Conservation (phyloP, 1,140 invertebrate genomes). For the Eumaeus atala region DNA sequence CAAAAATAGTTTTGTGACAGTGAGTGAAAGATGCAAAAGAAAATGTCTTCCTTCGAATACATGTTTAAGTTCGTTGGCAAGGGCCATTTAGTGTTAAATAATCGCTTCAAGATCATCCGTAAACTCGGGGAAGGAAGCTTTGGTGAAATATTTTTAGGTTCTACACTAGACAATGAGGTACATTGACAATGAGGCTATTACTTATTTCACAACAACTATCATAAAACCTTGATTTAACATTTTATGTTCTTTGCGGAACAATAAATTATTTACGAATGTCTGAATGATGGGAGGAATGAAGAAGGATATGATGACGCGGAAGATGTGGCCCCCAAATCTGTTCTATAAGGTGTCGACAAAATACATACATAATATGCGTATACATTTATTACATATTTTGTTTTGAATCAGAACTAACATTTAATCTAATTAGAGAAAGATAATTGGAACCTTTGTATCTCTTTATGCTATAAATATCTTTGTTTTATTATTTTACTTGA, state of each 20-base stretch:
- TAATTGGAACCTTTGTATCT: no score
- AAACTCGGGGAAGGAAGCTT: slow-evolving; percentile 99
- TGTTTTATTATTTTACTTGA: neutral
- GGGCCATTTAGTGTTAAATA: slow-evolving; percentile 87
- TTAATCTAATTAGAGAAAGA: no score
- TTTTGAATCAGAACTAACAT: no score
- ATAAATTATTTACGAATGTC: no score
- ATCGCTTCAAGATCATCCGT: slow-evolving; percentile 95
- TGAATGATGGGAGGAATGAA: no score
- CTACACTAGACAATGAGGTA: neutral
- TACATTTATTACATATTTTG: no score
- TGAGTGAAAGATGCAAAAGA: slow-evolving; percentile 64
- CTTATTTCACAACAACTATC: slow-evolving; percentile 18
- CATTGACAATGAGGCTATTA: slow-evolving; percentile 3
- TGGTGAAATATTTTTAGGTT: slow-evolving; percentile 97
- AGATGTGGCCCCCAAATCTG: no score
- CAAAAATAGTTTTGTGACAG: slow-evolving; percentile 29
- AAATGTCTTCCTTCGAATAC: slow-evolving; percentile 68
- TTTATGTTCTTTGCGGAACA: no score
- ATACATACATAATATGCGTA: no score
- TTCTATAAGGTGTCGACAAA: no score
- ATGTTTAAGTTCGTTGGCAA: slow-evolving; percentile 45
- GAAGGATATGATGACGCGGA: no score
- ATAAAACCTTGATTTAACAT: slow-evolving; percentile 1
- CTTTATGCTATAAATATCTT: no score